Evolutionary conservation across 1,140 invertebrate genomes (phyloP), one percentile per base, ranked within the genome.

Genomic region (Diachasma alloeum): DNA sequence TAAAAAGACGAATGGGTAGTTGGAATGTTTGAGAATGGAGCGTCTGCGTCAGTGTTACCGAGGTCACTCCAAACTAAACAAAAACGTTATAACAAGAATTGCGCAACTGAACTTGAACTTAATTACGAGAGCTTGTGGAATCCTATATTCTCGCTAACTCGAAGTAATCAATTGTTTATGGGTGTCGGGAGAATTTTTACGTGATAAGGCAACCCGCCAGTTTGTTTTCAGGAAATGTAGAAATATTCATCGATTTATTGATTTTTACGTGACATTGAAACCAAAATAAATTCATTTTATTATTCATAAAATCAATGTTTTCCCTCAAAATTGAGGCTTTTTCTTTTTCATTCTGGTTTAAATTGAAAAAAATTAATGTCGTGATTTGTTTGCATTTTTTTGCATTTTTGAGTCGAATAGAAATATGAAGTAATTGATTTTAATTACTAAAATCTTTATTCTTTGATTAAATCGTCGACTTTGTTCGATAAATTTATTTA

Each of bases 21-120:
- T 24, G 19, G 46, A 19, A 48, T 48, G n/a, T n/a, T 31, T 24
- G 42, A 24, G 37, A 26, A 31, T 9, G 37, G 2, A 13, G 31
- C 46, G 46, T 31, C 31, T 56, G 71, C 24, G 31, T 53, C 69
- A 39, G 66, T 26, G 11, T 66, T 56, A 31, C 39, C 74, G 69
- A 78, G 77, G 77, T 75, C 73, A 53, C 19, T 44, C 22, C 46
- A 67, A 72, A 78, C 73, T 75, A 72, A 75, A 78, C 77, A 53
- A 75, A 75, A 76, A 75, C 74, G 66, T 75, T 63, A 78, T 78
- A 75, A 78, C 72, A 59, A 19, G 10, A 69, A 39, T 78, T 78
- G 42, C 56, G 74, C 72, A 78, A 78, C 63, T 72, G 46, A 56
- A 59, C 71, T 48, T 48, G 48, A 59, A 42, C 68, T 19, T 31